A percentile compares a stretch with the other conserved stretches of the same genome.
These are phyloP conservation scores for Cheirogaleus medius DNA, from an alignment of 2,113 vertebrate species.

Conservation along the genomic window DNA sequence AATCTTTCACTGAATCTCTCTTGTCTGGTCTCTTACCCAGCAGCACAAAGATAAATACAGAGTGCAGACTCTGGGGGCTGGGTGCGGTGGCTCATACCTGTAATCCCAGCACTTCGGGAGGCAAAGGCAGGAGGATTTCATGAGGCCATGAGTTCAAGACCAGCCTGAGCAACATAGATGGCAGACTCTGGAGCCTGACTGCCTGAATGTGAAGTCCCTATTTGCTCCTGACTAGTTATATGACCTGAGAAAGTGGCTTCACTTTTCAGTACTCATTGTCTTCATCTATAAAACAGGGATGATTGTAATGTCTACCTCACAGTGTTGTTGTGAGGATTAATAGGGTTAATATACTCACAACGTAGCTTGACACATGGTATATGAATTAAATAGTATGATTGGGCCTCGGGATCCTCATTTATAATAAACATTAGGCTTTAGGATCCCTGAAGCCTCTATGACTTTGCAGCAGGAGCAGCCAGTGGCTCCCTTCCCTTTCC, in stretches of 20 bases:
- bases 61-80: background rate
- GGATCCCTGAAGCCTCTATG: background rate
- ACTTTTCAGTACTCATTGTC: slow-evolving; percentile 12
- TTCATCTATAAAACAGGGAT: background rate
- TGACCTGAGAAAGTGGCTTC: slow-evolving; percentile 3
- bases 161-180: background rate
- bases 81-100: no score
- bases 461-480: background rate
- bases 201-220: background rate
- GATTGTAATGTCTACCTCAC: background rate
- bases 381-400: background rate
- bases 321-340: background rate
- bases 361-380: background rate
- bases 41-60: no score
- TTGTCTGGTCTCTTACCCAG: background rate
- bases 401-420: background rate
- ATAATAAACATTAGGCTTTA: background rate
- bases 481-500: background rate
- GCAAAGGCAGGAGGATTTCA: no score
- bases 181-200: background rate
- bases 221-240: background rate
- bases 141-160: no score
- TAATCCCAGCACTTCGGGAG: no score
- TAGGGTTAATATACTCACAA: background rate
- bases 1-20: background rate